phyloP scores from a whole-genome alignment of 2,797 vertebrate species.

The Poliocrania exsul region DNA sequence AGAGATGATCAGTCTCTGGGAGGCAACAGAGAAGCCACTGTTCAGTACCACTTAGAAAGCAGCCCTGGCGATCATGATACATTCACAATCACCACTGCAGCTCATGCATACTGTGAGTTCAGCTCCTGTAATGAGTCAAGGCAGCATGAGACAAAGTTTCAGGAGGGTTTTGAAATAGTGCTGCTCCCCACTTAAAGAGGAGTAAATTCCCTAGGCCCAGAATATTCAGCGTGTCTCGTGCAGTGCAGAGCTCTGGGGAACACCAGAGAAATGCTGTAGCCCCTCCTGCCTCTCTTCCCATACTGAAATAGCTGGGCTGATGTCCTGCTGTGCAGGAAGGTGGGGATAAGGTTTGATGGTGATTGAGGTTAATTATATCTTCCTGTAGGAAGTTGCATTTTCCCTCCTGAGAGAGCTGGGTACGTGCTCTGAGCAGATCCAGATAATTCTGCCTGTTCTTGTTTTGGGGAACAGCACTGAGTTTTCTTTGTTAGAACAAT shows the following conservation, averaged over 20 bases:
- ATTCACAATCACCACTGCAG: background rate
- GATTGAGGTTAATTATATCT: background rate
- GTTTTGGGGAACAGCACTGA: background rate
- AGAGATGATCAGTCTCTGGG: background rate
- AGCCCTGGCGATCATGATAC: fast-evolving
- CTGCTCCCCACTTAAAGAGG: background rate
- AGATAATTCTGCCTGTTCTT: background rate
- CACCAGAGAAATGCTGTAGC: background rate
- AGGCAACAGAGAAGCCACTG: background rate
- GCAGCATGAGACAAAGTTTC: fast-evolving
- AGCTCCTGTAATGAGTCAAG: background rate
- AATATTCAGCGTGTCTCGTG: fast-evolving
- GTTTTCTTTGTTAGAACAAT: fast-evolving
- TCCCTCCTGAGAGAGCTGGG: background rate
- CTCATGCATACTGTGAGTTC: fast-evolving
- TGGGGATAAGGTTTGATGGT: fast-evolving
- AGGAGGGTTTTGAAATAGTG: background rate
- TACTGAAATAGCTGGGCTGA: background rate
- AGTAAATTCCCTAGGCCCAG: fast-evolving
- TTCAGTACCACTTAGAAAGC: background rate
- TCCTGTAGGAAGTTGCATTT: background rate
- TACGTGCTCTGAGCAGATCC: background rate
- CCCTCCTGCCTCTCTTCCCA: background rate
- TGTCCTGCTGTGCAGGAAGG: background rate
- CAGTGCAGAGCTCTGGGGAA: background rate